Base-by-base conservation (phyloP, 2,888 invertebrate genomes). In the Gandaritis pyraliata region DNA sequence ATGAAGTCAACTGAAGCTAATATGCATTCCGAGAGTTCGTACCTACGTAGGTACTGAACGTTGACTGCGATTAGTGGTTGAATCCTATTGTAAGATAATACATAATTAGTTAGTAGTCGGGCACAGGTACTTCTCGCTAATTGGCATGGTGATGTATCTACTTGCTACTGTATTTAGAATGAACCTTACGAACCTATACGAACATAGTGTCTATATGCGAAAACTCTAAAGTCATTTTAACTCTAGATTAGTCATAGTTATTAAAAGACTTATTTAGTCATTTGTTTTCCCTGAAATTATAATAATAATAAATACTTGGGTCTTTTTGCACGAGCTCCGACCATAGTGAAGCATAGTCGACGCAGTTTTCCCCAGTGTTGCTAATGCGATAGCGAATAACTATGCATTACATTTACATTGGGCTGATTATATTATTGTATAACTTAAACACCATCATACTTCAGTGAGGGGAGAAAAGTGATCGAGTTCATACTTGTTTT, bases 381-480 rank as follows among this genome's bases (percentile, higher is more conserved):
- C 43, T 46, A 57, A 66, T 58, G 45, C 63, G 54, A 64, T 65
- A 66, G 61, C 64, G 63, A 68, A 70, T 48, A 41, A 43, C 46
- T 46, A 46, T 54, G 54, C 36, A 23, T 54, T 46, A 46, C 13
- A 54, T 36, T 23, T 54, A 8, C 33, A 33, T 33, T 38, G 10
- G 46, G 7, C 38, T 38, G 36, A 38, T 54, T 54, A 2, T 38
- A 11, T 23, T 36, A 10, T 33, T 15, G 10, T 16, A 41, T 38
- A 41, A 41, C 41, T 15, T 13, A 41, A 15, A n/a, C n/a, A n/a
- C 10, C n/a, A 41, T 8, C 15, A 5, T 43, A 16, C 11, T 43
- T 16, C 33, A 33, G 33, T 33, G 33, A 33, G 33, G 33, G 5
- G 23, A 23, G 23, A 5, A 5, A 6, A 23, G 23, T 23, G 23